Base-by-base conservation (phyloP, 2,888 invertebrate genomes). In the Acleris holmiana region DNA sequence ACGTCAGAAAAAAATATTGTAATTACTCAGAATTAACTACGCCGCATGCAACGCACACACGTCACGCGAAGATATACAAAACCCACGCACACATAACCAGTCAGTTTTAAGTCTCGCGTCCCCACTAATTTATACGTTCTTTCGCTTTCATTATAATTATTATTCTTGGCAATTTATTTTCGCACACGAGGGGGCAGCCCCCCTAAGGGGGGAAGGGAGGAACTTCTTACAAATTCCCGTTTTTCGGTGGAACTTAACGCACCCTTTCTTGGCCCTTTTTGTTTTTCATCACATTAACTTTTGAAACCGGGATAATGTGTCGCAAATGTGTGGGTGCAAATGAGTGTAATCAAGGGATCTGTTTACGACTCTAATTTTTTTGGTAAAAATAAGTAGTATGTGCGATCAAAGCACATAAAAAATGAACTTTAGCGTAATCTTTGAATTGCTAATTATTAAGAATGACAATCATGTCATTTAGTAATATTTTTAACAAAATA, bases 91-190 rank as follows among this genome's bases (percentile, higher is more conserved):
- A 74, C 71, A 66, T 66, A 70, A 68, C 68, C 71, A 68, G 54
- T 53, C 57, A 62, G 77, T 83, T 83, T 83, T 83, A 82, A 85
- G 84, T 83, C 88, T 86, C 82, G 83, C 89, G 89, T 91, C 91
- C 91, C 91, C 88, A 91, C 90, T 91, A 92, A 92, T 92, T 92
- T 92, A 92, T 92, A 90, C 91, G 91, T 91, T 91, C 91, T 92
- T 92, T 92, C 91, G 89, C 91, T 91, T 92, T 92, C 91, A 91
- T 92, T 92, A 92, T 92, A 92, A 92, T 92, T 92, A 92, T 92
- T 91, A 92, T 92, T 92, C 92, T 91, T 91, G 90, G 91, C 91
- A 92, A 92, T 92, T 92, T 92, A 92, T 92, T 91, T 92, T 91
- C 91, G 91, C 92, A 91, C 91, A 91, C 92, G 91, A 84, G 89